Base-by-base conservation (phyloP, 1,140 invertebrate genomes). In the Papilio aristodemus region DNA sequence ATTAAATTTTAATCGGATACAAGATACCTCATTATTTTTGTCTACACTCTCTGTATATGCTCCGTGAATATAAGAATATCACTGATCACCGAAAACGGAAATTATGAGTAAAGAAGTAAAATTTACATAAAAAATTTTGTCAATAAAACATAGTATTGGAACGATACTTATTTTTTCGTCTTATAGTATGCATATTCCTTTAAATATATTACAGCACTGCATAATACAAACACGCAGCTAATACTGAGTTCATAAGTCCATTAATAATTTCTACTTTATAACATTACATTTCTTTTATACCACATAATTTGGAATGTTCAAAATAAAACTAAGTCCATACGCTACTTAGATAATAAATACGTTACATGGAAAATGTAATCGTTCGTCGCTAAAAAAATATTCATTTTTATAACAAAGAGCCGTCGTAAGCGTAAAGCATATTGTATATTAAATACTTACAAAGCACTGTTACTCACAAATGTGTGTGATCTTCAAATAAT, bases 401-500 rank as follows among this genome's bases (percentile, higher is more conserved):
- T 25, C 19, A 60, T 39, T 64, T 64, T 41, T 43, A 43, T 37
- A 41, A 43, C 17, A 63, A n/a, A 36, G 10, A 59, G 57, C 57
- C 19, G 37, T 43, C 60, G 27, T 66, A 66, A 66, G 63, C 63
- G 63, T 64, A 38, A 64, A 39, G 22, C 36, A 63, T 63, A 37
- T 62, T n/a, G 19, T 63, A 38, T 63, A 19, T 39, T 63, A 8
- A 38, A 66, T 66, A 41, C 60, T n/a, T 43, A 46, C 62, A 27
- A 66, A 66, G 63, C 63, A 66, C 63, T 66, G 41, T 66, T 66
- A 32, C 39, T 63, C 38, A 43, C 62, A 46, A 50, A 43, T 46
- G 71, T 73, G 72, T 77, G 75, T 77, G 75, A 79, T 75, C 71
- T 79, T 72, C 78, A 73, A 69, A 66, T 11, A 46, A 67, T 68